Conservation (phyloP, 2,888 invertebrate species). For the Amblyjoppa proteus region DNA sequence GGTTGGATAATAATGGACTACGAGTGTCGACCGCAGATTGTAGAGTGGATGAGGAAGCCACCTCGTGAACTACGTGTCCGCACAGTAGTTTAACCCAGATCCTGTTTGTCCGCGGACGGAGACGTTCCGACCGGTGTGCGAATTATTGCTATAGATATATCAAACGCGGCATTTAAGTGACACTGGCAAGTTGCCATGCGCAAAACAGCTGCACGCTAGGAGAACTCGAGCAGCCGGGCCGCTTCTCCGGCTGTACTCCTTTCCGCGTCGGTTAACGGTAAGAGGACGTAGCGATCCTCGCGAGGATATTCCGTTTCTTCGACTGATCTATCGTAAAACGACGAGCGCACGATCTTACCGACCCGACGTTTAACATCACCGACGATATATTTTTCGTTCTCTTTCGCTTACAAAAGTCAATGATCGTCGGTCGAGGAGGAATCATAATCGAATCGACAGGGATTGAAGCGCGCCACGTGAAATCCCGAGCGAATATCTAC, state of each 20-base stretch:
- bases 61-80: not conserved
- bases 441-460: not conserved
- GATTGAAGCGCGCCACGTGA: not conserved
- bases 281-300: constrained; percentile 9
- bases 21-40: not conserved
- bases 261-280: constrained; percentile 34
- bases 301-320: constrained; percentile 24
- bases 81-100: constrained; percentile 42
- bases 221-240: not conserved
- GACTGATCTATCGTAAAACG: constrained; percentile 1
- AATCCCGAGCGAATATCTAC: not conserved
- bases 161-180: constrained; percentile 46
- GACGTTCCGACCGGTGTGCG: not conserved
- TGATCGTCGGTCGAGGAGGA: not conserved
- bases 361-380: not conserved
- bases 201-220: constrained; percentile 6
- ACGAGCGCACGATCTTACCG: not conserved
- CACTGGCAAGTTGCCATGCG: constrained; percentile 31
- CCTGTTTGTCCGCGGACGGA: not conserved
- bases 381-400: not conserved
- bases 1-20: not conserved
- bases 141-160: constrained; percentile 46
- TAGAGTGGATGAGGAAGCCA: not conserved
- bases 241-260: not conserved
- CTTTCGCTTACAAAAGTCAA: not conserved